These are phyloP conservation scores for Microctonus brassicae DNA, from an alignment of 2,888 invertebrate species.

Conservation along the genomic window DNA sequence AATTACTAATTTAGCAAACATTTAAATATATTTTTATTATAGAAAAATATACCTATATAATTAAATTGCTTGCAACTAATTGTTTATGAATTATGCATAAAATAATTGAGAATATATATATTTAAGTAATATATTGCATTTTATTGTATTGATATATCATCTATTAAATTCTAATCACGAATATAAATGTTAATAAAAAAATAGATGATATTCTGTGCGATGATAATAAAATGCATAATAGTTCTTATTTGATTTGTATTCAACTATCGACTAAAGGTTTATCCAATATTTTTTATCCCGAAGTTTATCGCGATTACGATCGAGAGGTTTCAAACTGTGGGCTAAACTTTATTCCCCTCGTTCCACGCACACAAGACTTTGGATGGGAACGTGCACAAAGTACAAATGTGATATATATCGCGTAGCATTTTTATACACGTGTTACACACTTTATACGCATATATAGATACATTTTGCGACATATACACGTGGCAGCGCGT, in stretches of 20 bases:
- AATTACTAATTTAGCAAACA: constrained; percentile 43
- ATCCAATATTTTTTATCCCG: constrained; percentile 27
- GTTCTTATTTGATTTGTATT: constrained; percentile 9
- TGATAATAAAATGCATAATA: not conserved
- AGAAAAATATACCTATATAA: too few species aligned
- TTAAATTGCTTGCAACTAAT: too few species aligned
- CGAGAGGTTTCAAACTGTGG: constrained; percentile 33
- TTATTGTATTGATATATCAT: not conserved
- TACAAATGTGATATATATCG: constrained; percentile 41
- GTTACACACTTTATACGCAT: constrained; percentile 44
- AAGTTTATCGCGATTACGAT: constrained; percentile 36
- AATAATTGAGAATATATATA: too few species aligned
- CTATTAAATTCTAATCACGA: not conserved
- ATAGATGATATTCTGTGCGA: not conserved
- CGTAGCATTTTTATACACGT: constrained; percentile 44
- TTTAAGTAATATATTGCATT: too few species aligned
- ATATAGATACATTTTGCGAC: constrained; percentile 37
- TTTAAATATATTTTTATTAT: too few species aligned
- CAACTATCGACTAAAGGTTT: constrained; percentile 11
- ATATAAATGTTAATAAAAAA: not conserved
- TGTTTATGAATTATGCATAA: too few species aligned
- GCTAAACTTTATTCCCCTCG: constrained; percentile 34
- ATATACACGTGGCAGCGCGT: constrained; percentile 10
- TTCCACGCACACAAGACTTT: constrained; percentile 12
- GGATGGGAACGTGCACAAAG: constrained; percentile 40